These are phyloP conservation scores for Drosophila pseudoananassae DNA, from an alignment of 1,140 invertebrate genomes.

Conservation along the genomic window DNA sequence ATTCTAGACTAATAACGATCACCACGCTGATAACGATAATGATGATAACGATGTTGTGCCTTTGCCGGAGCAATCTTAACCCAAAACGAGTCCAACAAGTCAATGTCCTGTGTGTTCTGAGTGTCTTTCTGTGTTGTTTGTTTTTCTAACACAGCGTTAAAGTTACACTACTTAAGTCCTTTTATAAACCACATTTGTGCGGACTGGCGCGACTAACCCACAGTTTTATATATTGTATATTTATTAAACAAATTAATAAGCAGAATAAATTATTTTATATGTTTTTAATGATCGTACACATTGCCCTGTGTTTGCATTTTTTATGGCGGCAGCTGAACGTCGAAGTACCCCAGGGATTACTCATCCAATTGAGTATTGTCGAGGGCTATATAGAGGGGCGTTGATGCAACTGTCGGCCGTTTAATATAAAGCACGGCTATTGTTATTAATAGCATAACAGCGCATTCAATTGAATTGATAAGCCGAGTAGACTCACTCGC, in stretches of 20 bases:
- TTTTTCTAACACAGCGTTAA: constrained; percentile 47
- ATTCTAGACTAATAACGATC: constrained; percentile 48
- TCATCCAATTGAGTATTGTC: constrained; percentile 46
- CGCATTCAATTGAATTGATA: constrained; percentile 72
- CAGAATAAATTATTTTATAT: constrained; percentile 81
- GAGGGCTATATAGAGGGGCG: constrained; percentile 16
- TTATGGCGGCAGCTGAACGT: constrained; percentile 42
- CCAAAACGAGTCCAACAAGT: constrained; percentile 48
- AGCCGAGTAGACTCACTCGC: constrained; percentile 26
- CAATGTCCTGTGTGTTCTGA: constrained; percentile 44
- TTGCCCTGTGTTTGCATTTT: constrained; percentile 27
- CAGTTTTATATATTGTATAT: constrained; percentile 77
- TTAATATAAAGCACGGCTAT: constrained; percentile 70
- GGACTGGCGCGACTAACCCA: constrained; percentile 60
- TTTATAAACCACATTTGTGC: constrained; percentile 42
- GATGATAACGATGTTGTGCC: constrained; percentile 49
- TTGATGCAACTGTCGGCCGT: constrained; percentile 42
- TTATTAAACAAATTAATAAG: constrained; percentile 83
- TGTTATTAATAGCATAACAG: constrained; percentile 77
- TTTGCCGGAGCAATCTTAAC: constrained; percentile 50
- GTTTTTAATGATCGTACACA: constrained; percentile 75
- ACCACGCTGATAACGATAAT: constrained; percentile 36
- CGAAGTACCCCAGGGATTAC: constrained; percentile 45
- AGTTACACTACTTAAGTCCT: constrained; percentile 45
- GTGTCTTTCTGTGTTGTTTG: constrained; percentile 44